Base-by-base conservation (phyloP, 2,797 vertebrate genomes). In the Delichon dasypus region DNA sequence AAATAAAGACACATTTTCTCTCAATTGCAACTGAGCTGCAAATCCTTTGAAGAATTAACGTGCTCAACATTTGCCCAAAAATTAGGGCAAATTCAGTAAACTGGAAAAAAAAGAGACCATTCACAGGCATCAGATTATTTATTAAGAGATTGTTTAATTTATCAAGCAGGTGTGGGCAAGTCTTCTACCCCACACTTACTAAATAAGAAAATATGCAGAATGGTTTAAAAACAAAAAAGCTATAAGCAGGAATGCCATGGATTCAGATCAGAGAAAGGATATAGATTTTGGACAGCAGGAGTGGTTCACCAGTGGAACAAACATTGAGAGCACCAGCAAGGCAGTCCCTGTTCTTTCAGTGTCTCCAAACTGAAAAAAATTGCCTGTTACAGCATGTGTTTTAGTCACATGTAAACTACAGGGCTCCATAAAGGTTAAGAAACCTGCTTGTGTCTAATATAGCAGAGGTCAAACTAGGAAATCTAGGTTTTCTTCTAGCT, bases 271-370 rank as follows among this genome's bases (percentile, higher is more conserved):
- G 61, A 75, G 87, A 32, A 2, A 71, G 9, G 32, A 80, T 9
- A 30, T 0, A 44, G 9, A 55, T 82, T 90, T 47, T 68, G 11
- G 87, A 50, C 11, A 73, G n/a, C 23, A 68, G 32, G n/a, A 47
- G 27, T n/a, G 7, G 22, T 36, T 78, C 55, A 80, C 64, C 16
- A 40, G 26, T 40, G 34, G 34, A 71, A 71, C 29, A 64, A 74
- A 71, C 5, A 50, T 0, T 0, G 0, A 88, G 7, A 14, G 18
- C 55, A 40, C 21, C 67, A 74, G 27, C 2, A 1, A 89, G 30
- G 22, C 20, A 82, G 36, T 7, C 23, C 16, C 23, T 54, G 16
- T 22, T 50, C 42, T 64, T 66, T 75, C n/a, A 47, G 32, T 16
- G 36, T 23, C 73, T 54, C 36, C 75, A 85, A 67, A 89, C 2